phyloP scores from a whole-genome alignment of 1,140 invertebrate genomes.

The silkworm (Bombyx mori) region DNA sequence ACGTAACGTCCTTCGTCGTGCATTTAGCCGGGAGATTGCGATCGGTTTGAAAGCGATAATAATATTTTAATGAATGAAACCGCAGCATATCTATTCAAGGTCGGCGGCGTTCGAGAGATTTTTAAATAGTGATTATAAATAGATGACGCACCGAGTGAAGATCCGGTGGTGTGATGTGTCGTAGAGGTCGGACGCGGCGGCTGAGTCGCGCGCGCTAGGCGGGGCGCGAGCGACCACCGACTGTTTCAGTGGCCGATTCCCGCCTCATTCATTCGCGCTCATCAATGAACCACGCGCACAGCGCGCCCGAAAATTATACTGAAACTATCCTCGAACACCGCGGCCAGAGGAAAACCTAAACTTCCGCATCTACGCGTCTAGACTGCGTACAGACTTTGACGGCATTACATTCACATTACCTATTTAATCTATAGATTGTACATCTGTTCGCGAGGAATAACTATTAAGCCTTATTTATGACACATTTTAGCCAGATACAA shows the following conservation, averaged over 20 bases:
- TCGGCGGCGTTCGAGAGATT: constrained; percentile 22
- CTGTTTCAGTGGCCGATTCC: constrained; percentile 33
- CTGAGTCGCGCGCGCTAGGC: constrained; percentile 42
- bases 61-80: constrained; percentile 26
- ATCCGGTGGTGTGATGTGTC: constrained; percentile 29
- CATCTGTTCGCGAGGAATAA: too few relatives aligned
- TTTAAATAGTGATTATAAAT: constrained; percentile 35
- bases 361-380: constrained; percentile 25
- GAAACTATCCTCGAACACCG: constrained; percentile 27
- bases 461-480: too few relatives aligned
- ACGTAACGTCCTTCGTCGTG: constrained; percentile 21
- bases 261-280: constrained; percentile 49
- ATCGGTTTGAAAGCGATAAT: constrained; percentile 23
- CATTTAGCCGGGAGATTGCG: constrained; percentile 12
- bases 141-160: constrained; percentile 48
- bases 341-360: constrained; percentile 25
- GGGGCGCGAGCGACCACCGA: constrained; percentile 42
- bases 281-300: constrained; percentile 50
- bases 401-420: too few relatives aligned
- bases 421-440: too few relatives aligned
- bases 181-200: constrained; percentile 25
- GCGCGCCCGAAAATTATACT: constrained; percentile 50
- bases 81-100: constrained; percentile 35
- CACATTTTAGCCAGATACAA: too few relatives aligned
- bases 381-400: constrained; percentile 2